Conservation (phyloP, 2,888 invertebrate species). For the Parnassius mnemosyne region DNA sequence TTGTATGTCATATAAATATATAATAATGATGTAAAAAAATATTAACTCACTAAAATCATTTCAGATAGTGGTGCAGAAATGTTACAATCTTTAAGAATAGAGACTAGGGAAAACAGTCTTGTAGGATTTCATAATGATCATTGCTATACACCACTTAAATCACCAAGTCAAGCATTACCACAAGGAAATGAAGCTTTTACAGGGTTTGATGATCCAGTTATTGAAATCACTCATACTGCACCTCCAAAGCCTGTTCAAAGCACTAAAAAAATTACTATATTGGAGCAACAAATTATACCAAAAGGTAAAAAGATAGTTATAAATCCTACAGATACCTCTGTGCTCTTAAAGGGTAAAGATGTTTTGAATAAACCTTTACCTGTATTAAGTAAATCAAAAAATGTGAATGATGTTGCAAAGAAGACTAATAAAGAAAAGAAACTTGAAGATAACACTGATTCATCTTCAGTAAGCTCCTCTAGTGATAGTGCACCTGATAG, state of each 20-base stretch:
- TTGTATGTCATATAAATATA: no score
- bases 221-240: slow-evolving; percentile 68
- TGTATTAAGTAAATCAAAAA: slow-evolving; percentile 53
- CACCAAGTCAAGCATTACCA: slow-evolving; percentile 78
- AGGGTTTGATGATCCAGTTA: slow-evolving; percentile 66
- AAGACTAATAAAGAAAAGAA: slow-evolving; percentile 51
- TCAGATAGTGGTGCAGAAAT: slow-evolving; percentile 75
- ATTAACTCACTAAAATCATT: background rate
- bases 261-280: slow-evolving; percentile 73
- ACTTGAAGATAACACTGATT: slow-evolving; percentile 75
- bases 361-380: slow-evolving; percentile 61
- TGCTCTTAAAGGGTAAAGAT: slow-evolving; percentile 68
- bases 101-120: slow-evolving; percentile 76
- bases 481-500: slow-evolving; percentile 81
- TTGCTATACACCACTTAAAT: slow-evolving; percentile 87
- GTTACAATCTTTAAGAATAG: slow-evolving; percentile 72
- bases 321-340: slow-evolving; percentile 56
- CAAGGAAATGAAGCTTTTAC: slow-evolving; percentile 55
- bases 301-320: slow-evolving; percentile 72
- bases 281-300: slow-evolving; percentile 74
- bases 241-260: slow-evolving; percentile 67
- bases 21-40: no score
- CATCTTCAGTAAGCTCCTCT: slow-evolving; percentile 70
- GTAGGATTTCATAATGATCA: slow-evolving; percentile 88
- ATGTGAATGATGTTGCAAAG: slow-evolving; percentile 47